Percentiles rank a stretch among this genome's conserved stretches.
Conservation (phyloP, 2,797 vertebrate genomes). For the Tarsius wallacei region DNA sequence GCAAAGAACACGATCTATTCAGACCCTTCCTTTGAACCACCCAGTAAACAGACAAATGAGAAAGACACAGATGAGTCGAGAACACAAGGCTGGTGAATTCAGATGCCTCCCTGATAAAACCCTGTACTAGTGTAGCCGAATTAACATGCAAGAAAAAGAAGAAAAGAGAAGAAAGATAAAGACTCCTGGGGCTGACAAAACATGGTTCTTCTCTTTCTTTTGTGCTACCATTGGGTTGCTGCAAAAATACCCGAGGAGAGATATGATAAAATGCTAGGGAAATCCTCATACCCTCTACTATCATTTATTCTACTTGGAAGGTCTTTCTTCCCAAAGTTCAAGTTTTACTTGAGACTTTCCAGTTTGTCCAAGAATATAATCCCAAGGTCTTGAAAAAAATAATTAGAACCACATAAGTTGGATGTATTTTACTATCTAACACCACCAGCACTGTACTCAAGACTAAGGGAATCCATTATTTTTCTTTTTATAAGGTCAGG, state of each 20-base stretch:
- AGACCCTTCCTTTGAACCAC: background rate
- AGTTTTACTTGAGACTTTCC: slow-evolving; percentile 26
- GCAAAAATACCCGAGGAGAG: background rate
- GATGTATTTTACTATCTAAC: background rate
- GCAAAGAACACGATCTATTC: background rate
- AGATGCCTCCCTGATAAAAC: slow-evolving; percentile 34
- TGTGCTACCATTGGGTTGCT: background rate
- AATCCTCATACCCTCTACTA: background rate
- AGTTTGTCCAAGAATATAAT: background rate
- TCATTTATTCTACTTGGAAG: background rate
- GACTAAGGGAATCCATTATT: background rate
- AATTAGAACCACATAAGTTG: slow-evolving; percentile 16
- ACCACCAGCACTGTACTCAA: background rate
- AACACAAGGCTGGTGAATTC: background rate
- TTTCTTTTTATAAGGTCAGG: background rate
- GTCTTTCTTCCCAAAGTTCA: slow-evolving; percentile 51
- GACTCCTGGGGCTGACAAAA: background rate
- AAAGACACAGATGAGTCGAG: background rate
- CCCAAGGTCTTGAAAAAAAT: slow-evolving; percentile 3
- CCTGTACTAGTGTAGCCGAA: background rate
- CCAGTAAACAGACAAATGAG: background rate
- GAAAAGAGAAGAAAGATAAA: background rate
- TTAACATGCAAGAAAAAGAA: slow-evolving; percentile 32
- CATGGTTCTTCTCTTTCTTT: background rate
- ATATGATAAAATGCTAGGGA: background rate